Evolutionary conservation across 2,797 vertebrate genomes (phyloP).

Genomic region (Anniella stebbinsi): DNA sequence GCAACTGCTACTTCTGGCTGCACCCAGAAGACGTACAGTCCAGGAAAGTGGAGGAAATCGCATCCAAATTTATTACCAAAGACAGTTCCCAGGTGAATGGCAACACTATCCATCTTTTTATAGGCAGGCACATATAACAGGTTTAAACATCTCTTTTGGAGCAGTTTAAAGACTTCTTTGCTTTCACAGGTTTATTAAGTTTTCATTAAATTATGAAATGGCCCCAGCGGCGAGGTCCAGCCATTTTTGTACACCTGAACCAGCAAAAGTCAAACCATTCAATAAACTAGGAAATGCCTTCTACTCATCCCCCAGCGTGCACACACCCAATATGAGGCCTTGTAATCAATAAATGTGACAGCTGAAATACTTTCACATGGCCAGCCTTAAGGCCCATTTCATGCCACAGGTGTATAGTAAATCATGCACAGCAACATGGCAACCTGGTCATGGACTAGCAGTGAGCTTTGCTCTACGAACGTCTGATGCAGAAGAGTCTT

Average conservation of each 20-base stretch:
- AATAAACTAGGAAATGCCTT: conserved; percentile 50
- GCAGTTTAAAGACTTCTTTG: conserved; percentile 62
- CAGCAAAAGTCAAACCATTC: conserved; percentile 52
- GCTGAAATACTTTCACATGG: background rate
- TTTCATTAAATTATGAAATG: conserved; percentile 64
- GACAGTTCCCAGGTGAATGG: conserved; percentile 58
- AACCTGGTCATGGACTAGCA: background rate
- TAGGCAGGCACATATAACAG: conserved; percentile 60
- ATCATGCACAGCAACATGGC: background rate
- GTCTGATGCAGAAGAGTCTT: background rate
- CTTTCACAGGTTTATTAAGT: conserved; percentile 69
- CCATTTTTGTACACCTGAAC: conserved; percentile 59
- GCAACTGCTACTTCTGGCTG: conserved; percentile 45
- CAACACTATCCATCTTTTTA: conserved; percentile 61
- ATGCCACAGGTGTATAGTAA: background rate
- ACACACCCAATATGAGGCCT: conserved; percentile 25
- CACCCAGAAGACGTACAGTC: conserved; percentile 50
- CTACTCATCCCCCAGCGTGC: background rate
- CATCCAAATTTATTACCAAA: conserved; percentile 67
- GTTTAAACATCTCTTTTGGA: conserved; percentile 65
- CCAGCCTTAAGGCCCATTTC: background rate
- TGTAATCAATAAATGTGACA: background rate
- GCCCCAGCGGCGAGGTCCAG: conserved; percentile 49
- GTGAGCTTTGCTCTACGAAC: background rate
- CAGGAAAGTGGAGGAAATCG: conserved; percentile 62